phyloP scores from a whole-genome alignment of 2,113 vertebrate species.

The Pithys albifrons region DNA sequence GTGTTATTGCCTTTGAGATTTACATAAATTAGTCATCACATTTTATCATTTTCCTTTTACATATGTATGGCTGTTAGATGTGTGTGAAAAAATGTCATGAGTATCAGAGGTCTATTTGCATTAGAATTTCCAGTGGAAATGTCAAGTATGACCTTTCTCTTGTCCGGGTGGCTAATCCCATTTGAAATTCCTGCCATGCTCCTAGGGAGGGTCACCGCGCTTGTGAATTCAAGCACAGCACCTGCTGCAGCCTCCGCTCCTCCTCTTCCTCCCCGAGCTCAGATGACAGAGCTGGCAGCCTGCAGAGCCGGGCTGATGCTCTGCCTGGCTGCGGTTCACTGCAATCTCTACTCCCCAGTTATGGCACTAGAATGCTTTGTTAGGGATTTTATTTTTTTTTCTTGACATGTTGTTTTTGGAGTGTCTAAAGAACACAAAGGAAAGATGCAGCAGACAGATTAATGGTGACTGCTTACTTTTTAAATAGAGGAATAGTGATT shows the following conservation, averaged over 20 bases:
- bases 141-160: conserved; percentile 80
- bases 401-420: background rate
- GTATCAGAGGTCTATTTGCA: conserved; percentile 74
- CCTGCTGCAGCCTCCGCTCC: conserved; percentile 65
- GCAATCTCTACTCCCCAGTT: background rate
- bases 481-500: background rate
- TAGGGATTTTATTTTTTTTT: background rate
- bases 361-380: background rate
- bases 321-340: background rate
- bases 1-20: conserved; percentile 60
- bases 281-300: background rate
- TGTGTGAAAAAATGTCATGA: conserved; percentile 64
- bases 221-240: conserved; percentile 63
- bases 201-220: conserved; percentile 68
- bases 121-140: conserved; percentile 84
- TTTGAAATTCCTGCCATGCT: conserved; percentile 78
- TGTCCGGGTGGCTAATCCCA: conserved; percentile 80
- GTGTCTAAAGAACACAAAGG: background rate
- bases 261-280: conserved; percentile 35
- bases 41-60: conserved; percentile 69
- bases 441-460: background rate
- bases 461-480: background rate
- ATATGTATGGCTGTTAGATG: conserved; percentile 58
- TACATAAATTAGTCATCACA: conserved; percentile 70
- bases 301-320: background rate